Evolutionary conservation across 2,888 invertebrate genomes (phyloP).

Genomic region (Caenorhabditis panamensis): DNA sequence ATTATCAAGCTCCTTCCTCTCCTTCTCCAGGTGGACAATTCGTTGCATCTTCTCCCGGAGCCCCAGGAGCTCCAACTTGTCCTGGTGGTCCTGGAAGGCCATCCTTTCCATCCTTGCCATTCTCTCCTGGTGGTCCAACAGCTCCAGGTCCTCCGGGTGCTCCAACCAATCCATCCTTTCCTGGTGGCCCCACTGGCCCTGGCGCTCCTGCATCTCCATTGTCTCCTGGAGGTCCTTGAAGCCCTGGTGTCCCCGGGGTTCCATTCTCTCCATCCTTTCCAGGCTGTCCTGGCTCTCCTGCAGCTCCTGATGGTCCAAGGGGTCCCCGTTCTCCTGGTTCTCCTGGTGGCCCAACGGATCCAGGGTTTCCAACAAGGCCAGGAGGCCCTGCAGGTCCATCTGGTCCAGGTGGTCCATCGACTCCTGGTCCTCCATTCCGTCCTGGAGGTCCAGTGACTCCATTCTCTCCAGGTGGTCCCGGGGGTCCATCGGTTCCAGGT

Average conservation of each 20-base stretch:
- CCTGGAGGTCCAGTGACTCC: not conserved
- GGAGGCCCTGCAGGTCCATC: too few species aligned
- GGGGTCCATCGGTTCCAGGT: conserved; percentile 12
- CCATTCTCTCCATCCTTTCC: too few species aligned
- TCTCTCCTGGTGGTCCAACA: too few species aligned
- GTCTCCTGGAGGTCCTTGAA: not conserved
- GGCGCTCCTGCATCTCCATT: not conserved
- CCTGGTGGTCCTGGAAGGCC: not conserved
- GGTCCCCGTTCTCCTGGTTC: not conserved
- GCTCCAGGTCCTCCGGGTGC: too few species aligned
- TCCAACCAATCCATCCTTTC: not conserved
- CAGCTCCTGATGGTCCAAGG: not conserved
- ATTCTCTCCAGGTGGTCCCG: conserved; percentile 17
- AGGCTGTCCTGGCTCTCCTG: too few species aligned
- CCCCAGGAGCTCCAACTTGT: not conserved
- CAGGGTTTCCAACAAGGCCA: too few species aligned
- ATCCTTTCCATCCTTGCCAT: not conserved
- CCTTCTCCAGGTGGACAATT: conserved; percentile 17
- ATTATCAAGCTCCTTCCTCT: not conserved
- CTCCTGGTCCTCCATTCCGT: not conserved
- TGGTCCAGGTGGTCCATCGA: not conserved
- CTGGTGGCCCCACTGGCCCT: not conserved
- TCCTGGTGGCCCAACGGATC: not conserved
- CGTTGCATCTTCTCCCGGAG: conserved; percentile 5
- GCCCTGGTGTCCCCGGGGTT: too few species aligned